Base-by-base conservation (phyloP, 2,888 invertebrate species). In the Caenorhabditis sp. region DNA sequence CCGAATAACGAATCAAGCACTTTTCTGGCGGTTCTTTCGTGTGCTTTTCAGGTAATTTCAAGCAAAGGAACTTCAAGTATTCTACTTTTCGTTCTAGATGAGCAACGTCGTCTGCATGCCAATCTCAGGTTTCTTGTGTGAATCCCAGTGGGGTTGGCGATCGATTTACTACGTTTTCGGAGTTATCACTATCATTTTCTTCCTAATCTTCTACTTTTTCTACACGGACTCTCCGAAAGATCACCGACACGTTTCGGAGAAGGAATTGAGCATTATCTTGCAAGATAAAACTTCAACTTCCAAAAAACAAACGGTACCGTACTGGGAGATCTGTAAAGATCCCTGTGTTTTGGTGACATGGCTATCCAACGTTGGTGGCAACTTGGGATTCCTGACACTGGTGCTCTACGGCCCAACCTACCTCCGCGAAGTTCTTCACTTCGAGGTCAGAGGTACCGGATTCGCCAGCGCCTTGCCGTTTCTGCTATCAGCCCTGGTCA, bases 401-500 rank as follows among this genome's bases (percentile, higher is more conserved):
- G 65, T 83, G n/a, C 64, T 80, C 37, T 83, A 80, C 40, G 82
- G 82, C 0, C 82, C 82, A 13, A 82, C 82, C 0, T 82, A 82
- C 64, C 58, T 82, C 26, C 79, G 78, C 47, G 79, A 82, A 56
- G 82, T 82, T 20, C 55, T 65, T 2, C 35, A 64, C 37, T 81
- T 87, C 47, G 84, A 87, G 35, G 82, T 86, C 2, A 40, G 58
- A 11, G 76, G 74, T 22, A 87, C 87, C 1, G 87, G 87, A 20
- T 80, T 86, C 61, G 84, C 86, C n/a, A 81, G 85, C 18, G 85
- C 87, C 9, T 62, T 87, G 15, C 87, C 87, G 11, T 85, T 82
- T 58, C 55, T 86, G 9, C 77, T 85, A 2, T 83, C 83, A 2
- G 79, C 80, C 4, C 68, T 70, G 2, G 76, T 83, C 22, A 87